Evolutionary conservation across 2,888 invertebrate genomes (phyloP), one percentile per base, ranked within the genome.

Genomic region (Himalopsyche tibetana): DNA sequence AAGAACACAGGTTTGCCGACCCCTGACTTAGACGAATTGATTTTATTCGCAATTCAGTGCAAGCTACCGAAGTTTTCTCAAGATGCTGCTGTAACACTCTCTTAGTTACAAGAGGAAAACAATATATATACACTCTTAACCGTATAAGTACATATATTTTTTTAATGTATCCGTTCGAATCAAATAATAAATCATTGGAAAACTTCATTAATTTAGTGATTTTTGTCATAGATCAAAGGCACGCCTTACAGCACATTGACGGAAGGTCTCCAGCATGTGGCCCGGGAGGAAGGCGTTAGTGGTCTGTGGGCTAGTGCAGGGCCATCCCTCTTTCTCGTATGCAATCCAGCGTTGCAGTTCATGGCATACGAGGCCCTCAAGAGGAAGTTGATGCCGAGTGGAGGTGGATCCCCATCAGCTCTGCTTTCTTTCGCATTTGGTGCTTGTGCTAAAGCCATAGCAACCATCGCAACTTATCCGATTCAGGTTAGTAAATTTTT

Each of bases 261-360:
- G 63, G 95, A 95, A 90, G 97, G 97, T 8, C 92, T 98, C 4
- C 87, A 93, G 55, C 95, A 96, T 90, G 94, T 98, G 82, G 95
- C 94, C 69, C 94, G 93, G 89, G 94, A 94, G 40, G 98, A 98
- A 92, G 98, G 98, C 15, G 88, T 95, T 0, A 90, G 91, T 84
- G 95, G 96, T 0, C 92, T 98, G 51, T 98, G 98, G 98, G 95
- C 96, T 45, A 97, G 98, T 15, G 95, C 96, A 0, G 91, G 96
- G 55, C 97, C 98, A 4, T 98, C 98, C 1, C 91, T 98, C n/a
- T 92, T 98, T 86, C 92, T 98, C 56, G 97, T 97, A 36, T 94
- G 95, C 12, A 98, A 98, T 92, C 98, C 98, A 19, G 97, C 98
- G 0, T 95, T 98, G 88, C 98, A 98, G 91, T 98, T 98, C 91